A percentile compares a stretch with the other conserved stretches of the same genome.
These are phyloP conservation scores for Temnothorax ravouxi DNA, from an alignment of 2,888 invertebrate species.

Conservation along the genomic window DNA sequence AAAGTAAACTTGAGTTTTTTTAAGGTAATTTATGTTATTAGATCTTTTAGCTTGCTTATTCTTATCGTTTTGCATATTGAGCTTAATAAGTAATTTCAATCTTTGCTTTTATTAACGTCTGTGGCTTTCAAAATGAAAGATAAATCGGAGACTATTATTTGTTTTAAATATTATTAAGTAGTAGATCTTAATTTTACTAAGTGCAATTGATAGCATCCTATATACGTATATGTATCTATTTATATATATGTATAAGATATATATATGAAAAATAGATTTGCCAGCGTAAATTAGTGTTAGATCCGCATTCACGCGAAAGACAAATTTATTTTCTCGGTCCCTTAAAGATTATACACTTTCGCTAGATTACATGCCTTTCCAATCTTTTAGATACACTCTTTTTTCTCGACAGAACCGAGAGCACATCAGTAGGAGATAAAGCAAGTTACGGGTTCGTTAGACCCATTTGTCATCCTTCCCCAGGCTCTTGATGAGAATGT, in stretches of 20 bases:
- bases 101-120: not conserved
- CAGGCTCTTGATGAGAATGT: slow-evolving; percentile 34
- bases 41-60: not conserved
- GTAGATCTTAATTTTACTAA: not conserved
- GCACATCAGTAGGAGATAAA: slow-evolving; percentile 18
- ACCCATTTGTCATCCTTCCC: slow-evolving; percentile 49
- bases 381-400: slow-evolving; percentile 9
- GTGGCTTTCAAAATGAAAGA: not conserved
- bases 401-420: not conserved
- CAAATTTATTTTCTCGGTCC: slow-evolving; percentile 1
- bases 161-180: not conserved
- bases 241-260: not conserved
- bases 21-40: not conserved
- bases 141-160: not conserved
- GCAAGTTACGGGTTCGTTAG: slow-evolving; percentile 40
- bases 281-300: not conserved
- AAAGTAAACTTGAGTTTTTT: not conserved
- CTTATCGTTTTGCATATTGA: not conserved
- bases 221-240: not conserved
- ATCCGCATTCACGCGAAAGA: not conserved
- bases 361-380: slow-evolving; percentile 17
- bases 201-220: not conserved
- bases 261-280: not conserved
- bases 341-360: not conserved
- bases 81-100: not conserved